Base-by-base conservation (phyloP, 2,888 invertebrate genomes). In the Meganola albula region DNA sequence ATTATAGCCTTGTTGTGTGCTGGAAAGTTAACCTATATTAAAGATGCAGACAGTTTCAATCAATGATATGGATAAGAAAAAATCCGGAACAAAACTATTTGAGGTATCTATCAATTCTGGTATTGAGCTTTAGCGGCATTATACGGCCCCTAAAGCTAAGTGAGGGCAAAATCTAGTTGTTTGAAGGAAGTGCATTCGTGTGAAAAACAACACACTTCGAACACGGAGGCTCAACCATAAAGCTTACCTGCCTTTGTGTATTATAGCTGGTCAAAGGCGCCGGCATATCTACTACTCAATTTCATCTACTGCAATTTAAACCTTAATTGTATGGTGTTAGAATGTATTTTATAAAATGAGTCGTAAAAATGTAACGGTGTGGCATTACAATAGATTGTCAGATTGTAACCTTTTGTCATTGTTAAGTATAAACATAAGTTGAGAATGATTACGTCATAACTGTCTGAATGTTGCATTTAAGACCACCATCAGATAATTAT, bases 171-270 rank as follows among this genome's bases (percentile, higher is more conserved):
- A n/a, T n/a, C 5, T 21, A 9, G 16, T 28, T 38, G 24, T 38
- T 43, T 32, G 44, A 20, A 7, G 20, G 20, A 20, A 20, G 20
- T 20, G 8, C 6, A 31, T 54, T 57, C 52, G 59, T 56, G 66
- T 69, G 74, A 76, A 74, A 75, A 73, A 74, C 68, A 61, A 65
- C 67, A 68, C 73, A 70, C 66, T 58, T 50, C 58, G 35, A 51
- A 48, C 53, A 47, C 42, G 44, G 46, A 53, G 51, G 55, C 44
- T 66, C 62, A 63, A 68, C 64, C 71, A 78, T 79, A 80, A 79
- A 75, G 71, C 74, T 74, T 84, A 84, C 84, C 84, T 83, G 83
- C 73, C 62, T 70, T 70, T 72, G 76, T 80, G 83, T 83, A 71
- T 77, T 83, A 83, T 83, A 83, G 40, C 54, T 73, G 65, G 71